Conservation (phyloP, 2,113 vertebrate genomes). For the Heterocephalus glaber region DNA sequence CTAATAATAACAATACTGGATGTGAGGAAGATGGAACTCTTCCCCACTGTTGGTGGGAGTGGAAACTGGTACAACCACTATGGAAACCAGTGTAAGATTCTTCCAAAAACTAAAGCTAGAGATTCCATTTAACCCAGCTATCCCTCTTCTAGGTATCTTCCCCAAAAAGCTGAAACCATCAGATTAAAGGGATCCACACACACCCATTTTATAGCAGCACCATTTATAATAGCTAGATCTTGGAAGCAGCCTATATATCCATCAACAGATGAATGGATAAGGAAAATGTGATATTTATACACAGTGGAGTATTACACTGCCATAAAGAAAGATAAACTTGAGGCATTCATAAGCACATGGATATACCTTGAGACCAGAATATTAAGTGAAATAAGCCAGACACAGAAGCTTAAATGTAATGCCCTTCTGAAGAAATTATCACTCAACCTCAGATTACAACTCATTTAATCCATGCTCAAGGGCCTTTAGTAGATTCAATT, state of each 20-base stretch:
- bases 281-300: neutral
- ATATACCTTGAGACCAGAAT: neutral
- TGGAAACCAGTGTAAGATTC: neutral
- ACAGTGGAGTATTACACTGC: too few relatives aligned
- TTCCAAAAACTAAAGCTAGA: neutral
- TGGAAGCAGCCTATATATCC: neutral
- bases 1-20: neutral
- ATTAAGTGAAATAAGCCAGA: neutral
- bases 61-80: neutral
- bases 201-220: neutral
- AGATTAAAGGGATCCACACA: too few relatives aligned
- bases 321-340: neutral
- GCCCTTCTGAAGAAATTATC: too few relatives aligned
- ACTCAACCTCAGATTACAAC: too few relatives aligned
- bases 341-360: neutral
- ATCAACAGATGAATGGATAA: neutral
- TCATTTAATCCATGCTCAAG: neutral
- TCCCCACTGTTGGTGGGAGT: neutral
- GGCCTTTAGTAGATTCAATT: neutral
- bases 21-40: neutral
- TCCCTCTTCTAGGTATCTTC: neutral
- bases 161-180: neutral
- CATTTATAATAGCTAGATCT: neutral
- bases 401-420: neutral
- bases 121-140: neutral